Evolutionary conservation across 2,888 invertebrate species (phyloP), one percentile per base, ranked within the genome.

Genomic region (Coecobrya sp.): DNA sequence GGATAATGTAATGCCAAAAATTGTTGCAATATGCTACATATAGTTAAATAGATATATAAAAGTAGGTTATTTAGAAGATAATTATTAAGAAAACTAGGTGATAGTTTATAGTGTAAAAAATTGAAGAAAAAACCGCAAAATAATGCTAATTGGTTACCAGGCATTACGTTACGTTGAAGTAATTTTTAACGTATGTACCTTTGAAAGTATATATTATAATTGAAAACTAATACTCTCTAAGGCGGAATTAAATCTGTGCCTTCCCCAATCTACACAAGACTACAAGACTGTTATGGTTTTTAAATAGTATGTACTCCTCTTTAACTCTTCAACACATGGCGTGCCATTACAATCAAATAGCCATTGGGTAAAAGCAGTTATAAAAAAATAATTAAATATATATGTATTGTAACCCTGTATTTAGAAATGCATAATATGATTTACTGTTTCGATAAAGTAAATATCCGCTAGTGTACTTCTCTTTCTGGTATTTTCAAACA

Each of bases 291-390:
- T 59, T 62, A 65, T 13, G 65, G 42, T 42, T 84, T 84, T 84
- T 84, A 84, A 84, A 36, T 36, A 7, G 36, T 36, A 36, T 36
- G 7, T 59, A 65, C 13, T 55, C 36, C 11, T 82, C 4, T 0
- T 16, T 30, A 27, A 85, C 59, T 13, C n/a, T 84, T 42, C 13
- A 36, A 19, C 22, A 22, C 16, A 84, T 62, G 59, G 65, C 49
- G 86, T 86, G 86, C 86, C 86, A 85, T 85, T 85, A 55, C 81
- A 82, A 82, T 82, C 82, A 82, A 76, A 49, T 45, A 11, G 13
- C 70, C 86, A 49, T 68, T 52, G 25, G 5, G 22, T 36, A 19
- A 42, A 70, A 70, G n/a, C 27, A 25, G 25, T 52, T 55, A 82
- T 82, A 59, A 19, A 82, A 59, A 30, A 82, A n/a, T n/a, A n/a